A percentile compares a stretch with the other conserved stretches of the same genome.
phyloP scores from a whole-genome alignment of 2,888 invertebrate species.

The Neoaliturus tenellus region DNA sequence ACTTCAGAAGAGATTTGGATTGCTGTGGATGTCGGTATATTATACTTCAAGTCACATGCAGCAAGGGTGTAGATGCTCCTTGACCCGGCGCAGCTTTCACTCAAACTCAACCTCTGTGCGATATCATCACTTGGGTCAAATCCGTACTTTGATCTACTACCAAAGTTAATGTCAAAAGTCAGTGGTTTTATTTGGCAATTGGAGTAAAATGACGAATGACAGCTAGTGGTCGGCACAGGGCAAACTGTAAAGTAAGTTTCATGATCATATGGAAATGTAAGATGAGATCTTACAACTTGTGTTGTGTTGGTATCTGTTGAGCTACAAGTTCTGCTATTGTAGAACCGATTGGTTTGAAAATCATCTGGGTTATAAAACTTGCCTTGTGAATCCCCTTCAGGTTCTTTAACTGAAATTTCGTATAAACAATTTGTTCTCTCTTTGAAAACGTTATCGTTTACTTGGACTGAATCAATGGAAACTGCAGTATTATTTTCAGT shows the following conservation, averaged over 20 bases:
- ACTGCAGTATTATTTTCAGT: neutral
- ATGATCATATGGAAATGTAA: conserved; percentile 34
- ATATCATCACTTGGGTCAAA: conserved; percentile 40
- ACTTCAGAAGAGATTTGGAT: neutral
- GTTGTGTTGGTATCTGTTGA: conserved; percentile 19
- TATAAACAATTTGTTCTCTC: neutral
- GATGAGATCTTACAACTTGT: conserved; percentile 31
- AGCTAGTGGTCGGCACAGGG: conserved; percentile 37
- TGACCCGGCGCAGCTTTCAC: conserved; percentile 13
- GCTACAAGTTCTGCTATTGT: conserved; percentile 13
- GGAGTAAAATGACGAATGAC: conserved; percentile 26
- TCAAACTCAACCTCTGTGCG: conserved; percentile 10
- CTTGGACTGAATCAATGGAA: neutral
- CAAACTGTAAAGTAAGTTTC: conserved; percentile 40
- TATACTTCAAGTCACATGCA: neutral
- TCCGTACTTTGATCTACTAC: neutral
- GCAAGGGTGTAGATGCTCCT: conserved; percentile 34
- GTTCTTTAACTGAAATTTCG: neutral
- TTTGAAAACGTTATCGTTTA: neutral
- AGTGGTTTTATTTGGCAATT: conserved; percentile 23
- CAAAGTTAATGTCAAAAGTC: neutral
- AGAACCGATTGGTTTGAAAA: neutral
- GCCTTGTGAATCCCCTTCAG: neutral
- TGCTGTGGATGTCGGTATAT: neutral
- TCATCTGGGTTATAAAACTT: neutral